Percentiles rank a stretch among this genome's conserved stretches.
Evolutionary conservation across 2,797 vertebrate genomes (phyloP).

Genomic region (Pyrocephalus nanus): DNA sequence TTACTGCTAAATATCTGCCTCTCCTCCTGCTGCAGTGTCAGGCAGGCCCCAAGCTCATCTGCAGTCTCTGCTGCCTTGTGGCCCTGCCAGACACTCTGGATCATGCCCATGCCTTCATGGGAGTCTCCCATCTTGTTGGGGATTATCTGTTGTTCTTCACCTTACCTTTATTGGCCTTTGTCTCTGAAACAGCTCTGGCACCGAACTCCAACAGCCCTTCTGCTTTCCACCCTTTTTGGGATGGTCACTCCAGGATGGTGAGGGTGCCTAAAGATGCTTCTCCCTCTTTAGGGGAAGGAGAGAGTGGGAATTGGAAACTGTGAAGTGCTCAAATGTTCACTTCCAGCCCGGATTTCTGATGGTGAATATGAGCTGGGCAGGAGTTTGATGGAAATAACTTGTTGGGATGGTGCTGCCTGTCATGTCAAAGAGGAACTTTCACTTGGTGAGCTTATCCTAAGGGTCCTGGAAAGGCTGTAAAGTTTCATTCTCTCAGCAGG

Average conservation of each 20-base stretch:
- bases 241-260: rapidly evolving
- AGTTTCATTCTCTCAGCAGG: not conserved
- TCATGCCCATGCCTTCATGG: rapidly evolving
- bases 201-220: not conserved
- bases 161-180: not conserved
- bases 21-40: not conserved
- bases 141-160: not conserved
- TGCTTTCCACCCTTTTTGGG: not conserved
- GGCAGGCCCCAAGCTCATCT: not conserved
- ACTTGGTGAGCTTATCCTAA: not conserved
- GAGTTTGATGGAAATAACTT: not conserved
- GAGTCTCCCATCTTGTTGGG: not conserved
- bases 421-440: not conserved
- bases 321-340: not conserved
- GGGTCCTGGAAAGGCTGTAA: not conserved
- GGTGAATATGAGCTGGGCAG: not conserved
- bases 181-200: not conserved
- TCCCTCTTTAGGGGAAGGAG: not conserved
- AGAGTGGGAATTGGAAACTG: not conserved
- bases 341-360: not conserved
- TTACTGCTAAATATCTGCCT: not conserved
- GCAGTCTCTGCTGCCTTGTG: not conserved
- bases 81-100: not conserved
- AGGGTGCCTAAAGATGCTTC: not conserved
- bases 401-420: not conserved